Evolutionary conservation across 2,888 invertebrate genomes (phyloP).

Genomic region (Apotomis capreana): DNA sequence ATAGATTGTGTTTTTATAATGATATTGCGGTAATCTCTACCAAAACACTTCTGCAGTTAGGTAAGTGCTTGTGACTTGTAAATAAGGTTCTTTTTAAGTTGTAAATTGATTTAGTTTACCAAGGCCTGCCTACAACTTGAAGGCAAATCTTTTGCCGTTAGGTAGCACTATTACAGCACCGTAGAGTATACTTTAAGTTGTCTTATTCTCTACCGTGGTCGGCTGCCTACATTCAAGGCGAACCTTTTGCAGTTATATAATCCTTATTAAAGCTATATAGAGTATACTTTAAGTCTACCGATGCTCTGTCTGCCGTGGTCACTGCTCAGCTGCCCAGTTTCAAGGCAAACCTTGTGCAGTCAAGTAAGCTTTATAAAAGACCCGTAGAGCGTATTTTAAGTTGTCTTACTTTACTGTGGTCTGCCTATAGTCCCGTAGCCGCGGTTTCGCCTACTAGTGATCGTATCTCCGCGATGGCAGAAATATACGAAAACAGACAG

Average conservation of each 20-base stretch:
- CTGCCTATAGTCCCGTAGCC: slow-evolving; percentile 13
- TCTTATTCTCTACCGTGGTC: background rate
- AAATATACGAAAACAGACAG: background rate
- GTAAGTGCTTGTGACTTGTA: background rate
- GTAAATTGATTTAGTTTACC: background rate
- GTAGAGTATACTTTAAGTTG: background rate
- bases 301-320: too few relatives aligned
- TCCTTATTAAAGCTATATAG: too few relatives aligned
- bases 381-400: background rate
- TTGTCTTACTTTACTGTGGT: background rate
- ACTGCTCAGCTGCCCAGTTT: too few relatives aligned
- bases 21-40: background rate
- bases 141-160: too few relatives aligned
- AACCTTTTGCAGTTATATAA: too few relatives aligned
- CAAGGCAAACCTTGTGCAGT: background rate
- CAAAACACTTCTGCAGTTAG: background rate
- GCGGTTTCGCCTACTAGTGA: slow-evolving; percentile 23
- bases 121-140: background rate
- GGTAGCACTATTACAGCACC: too few relatives aligned
- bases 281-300: too few relatives aligned
- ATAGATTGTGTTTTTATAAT: background rate
- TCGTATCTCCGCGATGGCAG: slow-evolving; percentile 11
- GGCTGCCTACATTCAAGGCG: background rate
- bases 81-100: background rate
- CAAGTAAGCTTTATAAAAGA: background rate